Evolutionary conservation across 2,888 invertebrate genomes (phyloP).

Genomic region (Tipula lateralis): DNA sequence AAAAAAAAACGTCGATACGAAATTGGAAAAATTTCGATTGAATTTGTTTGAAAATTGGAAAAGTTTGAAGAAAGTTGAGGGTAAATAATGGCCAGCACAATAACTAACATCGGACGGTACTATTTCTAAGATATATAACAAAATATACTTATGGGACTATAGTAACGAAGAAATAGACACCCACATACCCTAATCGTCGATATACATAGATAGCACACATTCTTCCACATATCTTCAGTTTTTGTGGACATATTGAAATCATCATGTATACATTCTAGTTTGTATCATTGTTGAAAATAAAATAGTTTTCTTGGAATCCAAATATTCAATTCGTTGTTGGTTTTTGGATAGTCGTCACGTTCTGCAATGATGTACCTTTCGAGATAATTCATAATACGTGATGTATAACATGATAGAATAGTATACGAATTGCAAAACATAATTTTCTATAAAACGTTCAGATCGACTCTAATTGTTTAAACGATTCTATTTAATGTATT

Average conservation of each 20-base stretch:
- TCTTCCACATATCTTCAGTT: not conserved
- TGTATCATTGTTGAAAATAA: not conserved
- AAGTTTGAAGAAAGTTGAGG: not conserved
- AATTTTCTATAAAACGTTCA: not conserved
- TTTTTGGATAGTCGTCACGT: not conserved
- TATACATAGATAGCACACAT: not conserved
- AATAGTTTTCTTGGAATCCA: not conserved
- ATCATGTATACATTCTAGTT: not conserved
- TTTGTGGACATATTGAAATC: not conserved
- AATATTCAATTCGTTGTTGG: not conserved
- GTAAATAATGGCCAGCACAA: not conserved
- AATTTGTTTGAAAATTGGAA: not conserved
- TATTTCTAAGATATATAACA: not conserved
- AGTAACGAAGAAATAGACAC: too few species aligned
- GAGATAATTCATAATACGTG: not conserved
- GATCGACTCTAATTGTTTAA: not conserved
- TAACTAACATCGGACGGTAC: not conserved
- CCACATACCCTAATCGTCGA: not conserved
- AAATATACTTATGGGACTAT: not conserved
- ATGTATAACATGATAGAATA: not conserved
- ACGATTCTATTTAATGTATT: too few species aligned
- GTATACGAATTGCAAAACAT: not conserved
- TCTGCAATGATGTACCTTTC: not conserved
- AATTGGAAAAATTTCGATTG: not conserved
- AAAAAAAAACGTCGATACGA: not conserved